Conservation (phyloP, 2,797 vertebrate genomes). For the Sphenopsis melanotis region DNA sequence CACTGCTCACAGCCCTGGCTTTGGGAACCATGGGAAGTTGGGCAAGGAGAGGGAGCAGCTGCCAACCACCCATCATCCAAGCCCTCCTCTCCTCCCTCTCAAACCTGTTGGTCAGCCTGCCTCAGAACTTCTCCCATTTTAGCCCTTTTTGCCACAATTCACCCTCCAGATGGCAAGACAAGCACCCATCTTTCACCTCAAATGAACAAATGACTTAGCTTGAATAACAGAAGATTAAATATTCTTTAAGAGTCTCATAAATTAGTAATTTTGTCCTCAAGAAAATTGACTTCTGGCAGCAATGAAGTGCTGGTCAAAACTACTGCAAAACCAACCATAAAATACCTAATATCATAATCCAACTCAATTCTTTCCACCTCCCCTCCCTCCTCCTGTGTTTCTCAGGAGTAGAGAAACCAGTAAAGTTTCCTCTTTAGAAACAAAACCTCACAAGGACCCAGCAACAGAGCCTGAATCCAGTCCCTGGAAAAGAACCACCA, state of each 20-base stretch:
- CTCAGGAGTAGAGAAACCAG: neutral
- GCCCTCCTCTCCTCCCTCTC: neutral
- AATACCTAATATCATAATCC: neutral
- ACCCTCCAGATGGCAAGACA: neutral
- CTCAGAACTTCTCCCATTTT: neutral
- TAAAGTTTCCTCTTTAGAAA: neutral
- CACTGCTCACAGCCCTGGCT: neutral
- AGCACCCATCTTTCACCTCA: neutral
- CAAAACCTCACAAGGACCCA: neutral
- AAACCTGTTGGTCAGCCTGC: neutral
- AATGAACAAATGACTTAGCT: rapidly evolving
- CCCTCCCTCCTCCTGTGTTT: neutral
- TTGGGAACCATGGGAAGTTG: neutral
- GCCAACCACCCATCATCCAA: neutral
- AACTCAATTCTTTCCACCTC: neutral
- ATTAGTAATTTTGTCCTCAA: rapidly evolving
- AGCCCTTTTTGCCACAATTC: neutral
- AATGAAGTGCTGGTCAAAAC: neutral
- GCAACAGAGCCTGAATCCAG: rapidly evolving
- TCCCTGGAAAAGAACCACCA: too few relatives aligned
- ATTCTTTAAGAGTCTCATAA: neutral
- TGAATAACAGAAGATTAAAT: neutral
- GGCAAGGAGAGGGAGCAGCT: neutral
- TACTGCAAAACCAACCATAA: neutral
- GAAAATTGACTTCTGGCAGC: neutral